Evolutionary conservation across 2,797 vertebrate species (phyloP), one percentile per base, ranked within the genome.

Genomic region (Decapterus maruadsi): DNA sequence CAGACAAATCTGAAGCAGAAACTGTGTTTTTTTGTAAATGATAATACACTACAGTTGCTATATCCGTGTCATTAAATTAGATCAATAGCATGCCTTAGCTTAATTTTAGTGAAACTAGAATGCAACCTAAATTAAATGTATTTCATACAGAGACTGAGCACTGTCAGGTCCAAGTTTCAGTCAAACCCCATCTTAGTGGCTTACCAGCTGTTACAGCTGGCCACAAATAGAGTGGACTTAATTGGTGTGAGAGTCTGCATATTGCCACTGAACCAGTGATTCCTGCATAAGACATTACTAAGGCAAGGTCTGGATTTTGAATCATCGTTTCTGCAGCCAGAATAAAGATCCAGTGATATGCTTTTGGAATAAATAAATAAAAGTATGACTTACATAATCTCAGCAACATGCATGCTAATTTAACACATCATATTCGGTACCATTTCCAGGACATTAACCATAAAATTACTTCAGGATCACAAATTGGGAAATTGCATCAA

Each of bases 371-470:
- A 13, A 72, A 59, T 57, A 72, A 72, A n/a, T n/a, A 20, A 34
- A 34, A 34, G 26, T 0, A 51, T 42, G 31, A 62, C 36, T 81
- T 66, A 43, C 50, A 66, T 63, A 74, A 62, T 31, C 31, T 29
- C 9, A 43, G 34, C 26, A 63, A 54, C 42, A 53, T 73, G 71
- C 55, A 64, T 4, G 2, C 12, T 54, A 68, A 65, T 71, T 73
- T 36, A 60, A 12, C 19, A 58, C 43, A 73, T 70, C 13, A n/a
- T 29, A 70, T 66, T 81, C n/a, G 56, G 19, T 29, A 16, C 36
- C 10, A 54, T 80, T 75, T 77, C 40, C 59, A 57, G 14, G 59
- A 19, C 22, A 72, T 72, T 67, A 63, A 67, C 9, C 64, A 58
- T 68, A 8, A 45, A 58, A 75, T 75, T 46, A 72, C 42, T 51